A percentile compares a stretch with the other conserved stretches of the same genome.
These are phyloP conservation scores for Smutsia temminckii DNA, from an alignment of 2,797 vertebrate species.

Conservation along the genomic window DNA sequence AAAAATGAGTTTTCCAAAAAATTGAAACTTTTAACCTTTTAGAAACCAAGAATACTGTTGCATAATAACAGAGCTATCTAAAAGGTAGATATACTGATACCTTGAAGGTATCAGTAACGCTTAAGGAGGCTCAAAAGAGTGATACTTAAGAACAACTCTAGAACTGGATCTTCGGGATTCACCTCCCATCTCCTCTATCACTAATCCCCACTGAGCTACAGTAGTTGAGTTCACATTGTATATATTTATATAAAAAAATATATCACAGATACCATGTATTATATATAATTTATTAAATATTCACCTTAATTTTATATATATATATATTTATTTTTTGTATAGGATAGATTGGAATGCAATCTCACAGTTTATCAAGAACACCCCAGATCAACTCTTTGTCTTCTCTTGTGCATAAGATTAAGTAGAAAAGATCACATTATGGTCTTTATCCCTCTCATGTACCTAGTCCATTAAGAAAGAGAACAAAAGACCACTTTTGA, in stretches of 20 bases:
- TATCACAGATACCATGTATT: too few species aligned
- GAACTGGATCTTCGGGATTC: neutral
- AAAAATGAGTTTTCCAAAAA: conserved; percentile 50
- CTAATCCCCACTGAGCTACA: neutral
- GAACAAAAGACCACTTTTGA: neutral
- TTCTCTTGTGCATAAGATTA: neutral
- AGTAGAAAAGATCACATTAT: neutral
- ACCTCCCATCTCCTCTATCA: neutral
- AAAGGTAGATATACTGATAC: neutral
- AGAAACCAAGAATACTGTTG: neutral
- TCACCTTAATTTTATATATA: too few species aligned
- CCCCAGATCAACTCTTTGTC: neutral
- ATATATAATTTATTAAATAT: neutral
- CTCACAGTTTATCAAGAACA: neutral
- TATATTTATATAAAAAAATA: neutral
- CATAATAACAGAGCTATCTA: neutral
- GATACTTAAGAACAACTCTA: conserved; percentile 10
- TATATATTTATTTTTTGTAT: neutral
- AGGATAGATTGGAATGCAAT: neutral
- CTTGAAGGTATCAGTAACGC: neutral
- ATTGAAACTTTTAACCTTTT: conserved; percentile 35
- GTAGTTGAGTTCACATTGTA: neutral
- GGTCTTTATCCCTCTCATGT: neutral
- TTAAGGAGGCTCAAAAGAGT: neutral
- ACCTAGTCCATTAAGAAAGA: neutral